Evolutionary conservation across 2,888 invertebrate species (phyloP).

Genomic region (Anthrax anthrax): DNA sequence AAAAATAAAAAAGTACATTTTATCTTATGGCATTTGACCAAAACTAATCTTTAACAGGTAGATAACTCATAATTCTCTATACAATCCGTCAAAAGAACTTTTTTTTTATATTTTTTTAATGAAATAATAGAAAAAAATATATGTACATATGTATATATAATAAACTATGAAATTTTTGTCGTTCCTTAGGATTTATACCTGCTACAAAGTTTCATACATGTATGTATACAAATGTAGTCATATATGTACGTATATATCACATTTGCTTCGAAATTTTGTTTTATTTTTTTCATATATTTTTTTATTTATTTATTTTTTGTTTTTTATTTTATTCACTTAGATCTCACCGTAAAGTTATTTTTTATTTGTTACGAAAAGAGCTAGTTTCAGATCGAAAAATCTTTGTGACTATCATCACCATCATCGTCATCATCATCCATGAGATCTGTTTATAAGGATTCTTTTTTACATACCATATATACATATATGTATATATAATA

Average conservation of each 20-base stretch:
- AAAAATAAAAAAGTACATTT: not conserved
- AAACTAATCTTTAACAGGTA: slow-evolving; percentile 5
- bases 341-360: slow-evolving; percentile 1
- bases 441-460: not conserved
- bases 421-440: not conserved
- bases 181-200: not conserved
- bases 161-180: not conserved
- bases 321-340: not conserved
- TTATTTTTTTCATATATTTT: too few relatives aligned
- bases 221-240: too few relatives aligned
- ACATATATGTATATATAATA: too few relatives aligned
- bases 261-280: too few relatives aligned
- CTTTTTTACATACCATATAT: not conserved
- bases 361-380: not conserved
- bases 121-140: not conserved
- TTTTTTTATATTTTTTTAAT: not conserved
- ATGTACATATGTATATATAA: too few relatives aligned
- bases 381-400: too few relatives aligned
- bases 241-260: too few relatives aligned
- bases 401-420: not conserved
- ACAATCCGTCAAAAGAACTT: slow-evolving; percentile 2
- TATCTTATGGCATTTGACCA: not conserved
- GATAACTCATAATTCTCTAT: slow-evolving; percentile 6
- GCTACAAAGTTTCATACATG: not conserved
- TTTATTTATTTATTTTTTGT: too few relatives aligned